These are phyloP conservation scores for Scolopax rusticola DNA, from an alignment of 2,797 vertebrate genomes.

Conservation along the genomic window DNA sequence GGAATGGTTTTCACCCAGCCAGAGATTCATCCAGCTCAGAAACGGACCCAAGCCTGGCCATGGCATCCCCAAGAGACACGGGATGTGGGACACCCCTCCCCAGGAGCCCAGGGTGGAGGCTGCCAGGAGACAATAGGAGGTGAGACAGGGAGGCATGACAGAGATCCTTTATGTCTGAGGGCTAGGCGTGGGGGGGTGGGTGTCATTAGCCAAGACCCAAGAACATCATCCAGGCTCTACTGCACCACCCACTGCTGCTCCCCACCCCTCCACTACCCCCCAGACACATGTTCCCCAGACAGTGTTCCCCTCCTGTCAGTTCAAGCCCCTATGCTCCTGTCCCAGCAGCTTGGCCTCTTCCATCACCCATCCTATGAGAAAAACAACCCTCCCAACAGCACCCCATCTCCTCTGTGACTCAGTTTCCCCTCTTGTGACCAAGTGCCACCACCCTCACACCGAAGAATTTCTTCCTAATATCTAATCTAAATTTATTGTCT, in stretches of 20 bases:
- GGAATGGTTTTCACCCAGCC: neutral
- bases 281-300: neutral
- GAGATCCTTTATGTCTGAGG: neutral
- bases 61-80: neutral
- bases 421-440: accelerated
- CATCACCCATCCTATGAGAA: neutral
- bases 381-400: neutral
- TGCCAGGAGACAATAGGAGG: neutral
- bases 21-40: neutral
- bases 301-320: neutral
- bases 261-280: neutral
- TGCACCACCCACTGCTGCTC: too few relatives aligned
- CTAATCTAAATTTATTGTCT: neutral
- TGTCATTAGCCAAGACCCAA: neutral
- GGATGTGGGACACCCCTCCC: neutral
- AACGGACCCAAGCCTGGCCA: neutral
- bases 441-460: neutral
- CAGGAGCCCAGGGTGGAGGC: neutral
- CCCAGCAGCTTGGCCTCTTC: neutral
- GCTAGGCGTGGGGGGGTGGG: too few relatives aligned
- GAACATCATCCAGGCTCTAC: neutral
- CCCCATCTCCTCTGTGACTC: neutral
- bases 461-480: neutral
- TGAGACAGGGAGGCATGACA: neutral
- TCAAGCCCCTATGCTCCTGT: neutral